Conservation (phyloP, 2,113 vertebrate genomes). For the Cathartes aura region DNA sequence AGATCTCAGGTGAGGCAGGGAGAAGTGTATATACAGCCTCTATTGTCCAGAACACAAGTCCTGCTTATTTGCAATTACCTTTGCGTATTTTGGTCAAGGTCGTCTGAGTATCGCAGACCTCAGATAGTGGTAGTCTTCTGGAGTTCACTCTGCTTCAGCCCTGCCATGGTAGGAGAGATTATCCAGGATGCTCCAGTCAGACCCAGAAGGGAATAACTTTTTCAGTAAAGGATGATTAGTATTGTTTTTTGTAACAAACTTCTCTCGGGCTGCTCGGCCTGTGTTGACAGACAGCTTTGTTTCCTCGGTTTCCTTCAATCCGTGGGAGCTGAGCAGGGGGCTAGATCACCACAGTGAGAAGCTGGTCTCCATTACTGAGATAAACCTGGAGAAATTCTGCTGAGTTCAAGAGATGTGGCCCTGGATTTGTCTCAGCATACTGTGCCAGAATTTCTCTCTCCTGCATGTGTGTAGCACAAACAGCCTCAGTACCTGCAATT, state of each 20-base stretch:
- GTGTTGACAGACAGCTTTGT: background rate
- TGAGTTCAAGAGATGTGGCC: background rate
- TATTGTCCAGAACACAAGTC: background rate
- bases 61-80: background rate
- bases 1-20: background rate
- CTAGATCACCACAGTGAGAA: background rate
- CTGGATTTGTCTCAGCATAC: background rate
- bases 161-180: background rate
- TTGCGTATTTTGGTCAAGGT: background rate
- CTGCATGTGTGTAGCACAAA: background rate
- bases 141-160: background rate
- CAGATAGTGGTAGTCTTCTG: background rate
- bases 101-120: background rate
- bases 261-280: background rate
- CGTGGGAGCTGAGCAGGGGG: fast-evolving
- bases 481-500: background rate
- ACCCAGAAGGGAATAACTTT: background rate
- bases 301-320: background rate
- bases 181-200: background rate
- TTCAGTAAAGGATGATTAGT: background rate
- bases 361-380: background rate
- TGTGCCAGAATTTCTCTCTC: background rate
- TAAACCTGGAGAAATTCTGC: background rate
- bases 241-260: background rate
- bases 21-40: background rate